Conservation (phyloP, 2,888 invertebrate species). For the Leptopterna dolabrata region DNA sequence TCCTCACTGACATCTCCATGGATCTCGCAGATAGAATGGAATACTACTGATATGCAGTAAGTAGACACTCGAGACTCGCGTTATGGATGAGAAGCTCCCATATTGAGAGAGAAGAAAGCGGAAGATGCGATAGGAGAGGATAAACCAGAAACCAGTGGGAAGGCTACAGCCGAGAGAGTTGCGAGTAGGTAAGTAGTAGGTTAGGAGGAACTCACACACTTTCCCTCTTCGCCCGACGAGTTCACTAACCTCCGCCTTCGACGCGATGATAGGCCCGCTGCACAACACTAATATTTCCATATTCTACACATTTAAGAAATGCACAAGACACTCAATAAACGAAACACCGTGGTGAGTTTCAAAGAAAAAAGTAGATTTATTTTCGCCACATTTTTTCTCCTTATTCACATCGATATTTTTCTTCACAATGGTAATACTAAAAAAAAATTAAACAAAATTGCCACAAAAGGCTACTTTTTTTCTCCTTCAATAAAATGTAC, state of each 20-base stretch:
- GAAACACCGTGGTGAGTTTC: not conserved
- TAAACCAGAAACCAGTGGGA: not conserved
- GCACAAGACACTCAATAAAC: not conserved
- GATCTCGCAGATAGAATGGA: no score
- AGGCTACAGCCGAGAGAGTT: slow-evolving; percentile 23
- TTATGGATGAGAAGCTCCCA: no score
- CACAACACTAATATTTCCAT: not conserved
- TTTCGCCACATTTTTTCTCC: slow-evolving; percentile 24
- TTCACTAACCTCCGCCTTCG: slow-evolving; percentile 11
- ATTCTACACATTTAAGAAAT: not conserved
- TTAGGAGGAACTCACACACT: slow-evolving; percentile 31
- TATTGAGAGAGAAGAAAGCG: not conserved
- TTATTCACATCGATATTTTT: slow-evolving; percentile 36
- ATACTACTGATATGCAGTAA: no score
- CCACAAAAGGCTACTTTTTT: not conserved
- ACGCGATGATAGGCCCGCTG: not conserved
- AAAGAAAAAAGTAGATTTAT: slow-evolving; percentile 28
- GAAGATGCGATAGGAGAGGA: slow-evolving; percentile 32
- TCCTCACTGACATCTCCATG: no score
- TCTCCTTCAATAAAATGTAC: not conserved
- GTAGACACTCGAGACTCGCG: no score
- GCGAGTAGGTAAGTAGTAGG: not conserved
- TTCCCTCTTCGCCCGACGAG: slow-evolving; percentile 2
- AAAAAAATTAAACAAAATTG: not conserved
- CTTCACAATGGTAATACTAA: slow-evolving; percentile 34